Evolutionary conservation across 2,888 invertebrate genomes (phyloP).

Genomic region (Synergus umbraculus): DNA sequence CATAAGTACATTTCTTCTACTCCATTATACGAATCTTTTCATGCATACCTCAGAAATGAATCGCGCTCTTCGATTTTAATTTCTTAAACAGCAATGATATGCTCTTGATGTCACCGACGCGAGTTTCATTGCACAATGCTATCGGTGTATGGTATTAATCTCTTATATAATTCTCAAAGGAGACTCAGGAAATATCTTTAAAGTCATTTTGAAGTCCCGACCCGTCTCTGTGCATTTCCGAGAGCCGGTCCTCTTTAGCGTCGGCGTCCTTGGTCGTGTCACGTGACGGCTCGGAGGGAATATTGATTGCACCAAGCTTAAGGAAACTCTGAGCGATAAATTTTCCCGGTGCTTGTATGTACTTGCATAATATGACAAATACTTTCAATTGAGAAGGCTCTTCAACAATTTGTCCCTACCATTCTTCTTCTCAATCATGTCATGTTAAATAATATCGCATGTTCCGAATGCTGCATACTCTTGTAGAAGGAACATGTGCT

Average conservation of each 20-base stretch:
- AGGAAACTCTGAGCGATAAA: neutral
- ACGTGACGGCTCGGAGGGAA: slow-evolving; percentile 4
- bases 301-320: slow-evolving; percentile 3
- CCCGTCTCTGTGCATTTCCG: neutral
- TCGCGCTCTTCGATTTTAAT: too few relatives aligned
- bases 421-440: neutral
- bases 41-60: too few relatives aligned
- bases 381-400: neutral
- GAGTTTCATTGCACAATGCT: too few relatives aligned
- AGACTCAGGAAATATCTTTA: too few relatives aligned
- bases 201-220: too few relatives aligned
- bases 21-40: too few relatives aligned
- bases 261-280: neutral
- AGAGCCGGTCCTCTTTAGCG: neutral
- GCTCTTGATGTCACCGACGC: too few relatives aligned
- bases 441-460: neutral
- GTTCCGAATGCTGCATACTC: neutral
- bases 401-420: neutral
- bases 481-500: neutral
- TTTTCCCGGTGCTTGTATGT: neutral
- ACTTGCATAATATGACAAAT: neutral
- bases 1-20: slow-evolving; percentile 4
- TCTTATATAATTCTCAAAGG: too few relatives aligned
- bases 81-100: too few relatives aligned
- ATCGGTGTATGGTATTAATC: too few relatives aligned